Percentiles rank a stretch among this genome's conserved stretches.
Evolutionary conservation across 2,113 vertebrate genomes (phyloP).

Genomic region (Cichladusa arquata): DNA sequence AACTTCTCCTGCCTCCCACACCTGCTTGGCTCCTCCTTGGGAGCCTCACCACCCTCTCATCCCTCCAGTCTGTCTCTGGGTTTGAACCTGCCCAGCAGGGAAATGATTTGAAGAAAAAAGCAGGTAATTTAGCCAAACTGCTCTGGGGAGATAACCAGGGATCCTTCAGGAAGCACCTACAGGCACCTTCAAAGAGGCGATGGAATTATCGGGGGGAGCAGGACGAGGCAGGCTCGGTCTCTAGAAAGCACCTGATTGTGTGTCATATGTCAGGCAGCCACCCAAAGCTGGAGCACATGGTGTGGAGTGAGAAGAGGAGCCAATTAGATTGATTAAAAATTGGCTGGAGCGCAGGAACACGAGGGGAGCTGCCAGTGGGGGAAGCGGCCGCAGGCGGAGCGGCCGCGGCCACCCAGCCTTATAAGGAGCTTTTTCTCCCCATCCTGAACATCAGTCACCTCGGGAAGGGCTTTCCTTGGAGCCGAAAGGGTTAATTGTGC

Average conservation of each 20-base stretch:
- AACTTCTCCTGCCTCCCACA: not conserved
- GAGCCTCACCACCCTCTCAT: not conserved
- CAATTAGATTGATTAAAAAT: conserved; percentile 63
- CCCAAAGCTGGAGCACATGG: conserved; percentile 21
- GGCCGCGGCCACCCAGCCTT: not conserved
- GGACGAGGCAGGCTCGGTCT: not conserved
- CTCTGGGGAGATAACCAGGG: not conserved
- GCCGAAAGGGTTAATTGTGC: not conserved
- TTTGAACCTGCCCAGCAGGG: not conserved
- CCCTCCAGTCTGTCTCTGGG: fast-evolving
- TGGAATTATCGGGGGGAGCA: not conserved
- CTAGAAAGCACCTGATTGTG: conserved; percentile 23
- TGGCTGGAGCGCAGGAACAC: conserved; percentile 12
- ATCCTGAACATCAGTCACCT: not conserved
- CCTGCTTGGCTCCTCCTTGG: not conserved
- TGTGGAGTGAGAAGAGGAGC: not conserved
- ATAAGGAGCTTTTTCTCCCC: not conserved
- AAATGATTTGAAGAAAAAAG: not conserved
- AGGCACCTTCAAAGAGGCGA: not conserved
- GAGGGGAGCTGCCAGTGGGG: not conserved
- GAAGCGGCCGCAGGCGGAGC: not conserved
- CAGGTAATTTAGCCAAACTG: not conserved
- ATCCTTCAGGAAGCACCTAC: not conserved
- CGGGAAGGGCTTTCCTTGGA: not conserved
- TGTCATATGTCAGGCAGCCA: not conserved